Percentiles rank a stretch among this genome's conserved stretches.
Conservation (phyloP, 1,140 invertebrate species). For the Apis florea region DNA sequence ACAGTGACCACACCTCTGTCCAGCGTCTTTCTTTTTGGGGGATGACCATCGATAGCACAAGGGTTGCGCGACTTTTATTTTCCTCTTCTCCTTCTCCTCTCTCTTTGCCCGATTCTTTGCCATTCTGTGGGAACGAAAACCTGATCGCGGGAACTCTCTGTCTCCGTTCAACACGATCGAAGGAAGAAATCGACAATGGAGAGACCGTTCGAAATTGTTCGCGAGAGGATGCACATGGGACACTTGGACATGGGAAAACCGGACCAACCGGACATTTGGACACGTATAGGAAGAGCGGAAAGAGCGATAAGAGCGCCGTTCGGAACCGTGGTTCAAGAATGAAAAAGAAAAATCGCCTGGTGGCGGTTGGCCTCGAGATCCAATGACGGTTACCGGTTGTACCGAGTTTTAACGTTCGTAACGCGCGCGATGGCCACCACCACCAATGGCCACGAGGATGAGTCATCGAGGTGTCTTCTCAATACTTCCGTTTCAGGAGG, state of each 20-base stretch:
- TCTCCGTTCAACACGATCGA: conserved; percentile 26
- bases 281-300: conserved; percentile 21
- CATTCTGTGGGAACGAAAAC: conserved; percentile 79
- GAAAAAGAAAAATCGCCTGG: conserved; percentile 53
- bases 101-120: conserved; percentile 41
- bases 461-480: background rate
- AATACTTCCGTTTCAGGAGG: background rate
- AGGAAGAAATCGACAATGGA: conserved; percentile 36
- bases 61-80: conserved; percentile 65
- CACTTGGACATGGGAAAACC: conserved; percentile 65
- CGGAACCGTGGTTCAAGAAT: conserved; percentile 25
- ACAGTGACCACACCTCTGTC: conserved; percentile 62
- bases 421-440: background rate
- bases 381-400: conserved; percentile 44
- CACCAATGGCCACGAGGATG: background rate
- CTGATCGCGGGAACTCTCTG: conserved; percentile 70
- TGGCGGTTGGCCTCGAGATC: conserved; percentile 56
- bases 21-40: conserved; percentile 64
- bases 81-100: conserved; percentile 7
- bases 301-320: conserved; percentile 51
- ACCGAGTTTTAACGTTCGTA: conserved; percentile 8
- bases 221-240: conserved; percentile 8
- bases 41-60: conserved; percentile 74
- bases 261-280: conserved; percentile 70
- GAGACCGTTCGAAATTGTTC: conserved; percentile 47